Percentiles rank a stretch among this genome's conserved stretches.
Evolutionary conservation across 2,888 invertebrate species (phyloP).

Genomic region (Sphinx pinastri): DNA sequence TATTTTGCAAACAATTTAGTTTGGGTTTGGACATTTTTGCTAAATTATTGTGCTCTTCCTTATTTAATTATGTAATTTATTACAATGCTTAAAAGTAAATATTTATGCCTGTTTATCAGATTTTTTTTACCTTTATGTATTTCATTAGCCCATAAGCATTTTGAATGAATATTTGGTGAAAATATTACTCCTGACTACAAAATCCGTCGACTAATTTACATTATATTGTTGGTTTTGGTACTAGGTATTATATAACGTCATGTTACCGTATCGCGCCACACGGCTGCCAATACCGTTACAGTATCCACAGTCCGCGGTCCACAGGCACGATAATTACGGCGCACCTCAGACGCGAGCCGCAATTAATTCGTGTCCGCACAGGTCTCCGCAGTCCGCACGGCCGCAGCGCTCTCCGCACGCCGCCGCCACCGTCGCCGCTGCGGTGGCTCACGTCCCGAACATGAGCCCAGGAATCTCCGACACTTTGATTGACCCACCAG

Average conservation of each 20-base stretch:
- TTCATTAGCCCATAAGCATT: too few species aligned
- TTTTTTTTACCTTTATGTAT: too few species aligned
- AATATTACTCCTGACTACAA: too few species aligned
- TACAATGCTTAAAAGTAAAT: not conserved
- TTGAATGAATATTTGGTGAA: too few species aligned
- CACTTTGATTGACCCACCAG: slow-evolving; percentile 36
- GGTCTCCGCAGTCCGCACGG: slow-evolving; percentile 42
- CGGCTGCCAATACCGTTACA: slow-evolving; percentile 16
- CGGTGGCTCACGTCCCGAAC: slow-evolving; percentile 29
- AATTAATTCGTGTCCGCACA: slow-evolving; percentile 67
- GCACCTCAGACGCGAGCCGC: slow-evolving; percentile 68
- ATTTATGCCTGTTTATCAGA: too few species aligned
- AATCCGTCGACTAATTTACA: too few species aligned
- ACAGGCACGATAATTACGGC: slow-evolving; percentile 63
- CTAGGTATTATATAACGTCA: not conserved
- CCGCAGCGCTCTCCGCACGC: slow-evolving; percentile 37
- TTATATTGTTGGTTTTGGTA: not conserved
- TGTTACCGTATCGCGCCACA: not conserved
- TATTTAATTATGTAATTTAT: not conserved
- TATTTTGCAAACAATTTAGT: slow-evolving; percentile 73
- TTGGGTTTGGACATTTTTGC: slow-evolving; percentile 37
- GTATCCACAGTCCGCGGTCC: slow-evolving; percentile 58
- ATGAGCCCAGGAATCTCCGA: slow-evolving; percentile 33
- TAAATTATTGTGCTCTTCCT: slow-evolving; percentile 1
- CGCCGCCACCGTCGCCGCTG: slow-evolving; percentile 24